Conservation (phyloP, 2,797 vertebrate genomes). For the Oreochromis mossambicus region DNA sequence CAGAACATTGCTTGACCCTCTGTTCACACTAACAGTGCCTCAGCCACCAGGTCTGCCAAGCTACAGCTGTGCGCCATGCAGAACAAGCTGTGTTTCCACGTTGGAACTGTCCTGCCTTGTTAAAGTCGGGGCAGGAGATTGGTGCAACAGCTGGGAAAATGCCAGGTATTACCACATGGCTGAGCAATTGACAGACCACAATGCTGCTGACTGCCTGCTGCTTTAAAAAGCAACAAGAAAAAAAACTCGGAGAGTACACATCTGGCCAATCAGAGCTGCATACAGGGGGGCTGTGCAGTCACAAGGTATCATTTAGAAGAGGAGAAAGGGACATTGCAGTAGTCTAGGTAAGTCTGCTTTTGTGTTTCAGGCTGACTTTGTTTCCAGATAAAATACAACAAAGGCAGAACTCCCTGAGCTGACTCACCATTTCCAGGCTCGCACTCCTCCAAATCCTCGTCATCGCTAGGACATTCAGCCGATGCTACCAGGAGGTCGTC, state of each 20-base stretch:
- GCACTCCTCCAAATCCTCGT: slow-evolving; percentile 94
- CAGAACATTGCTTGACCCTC: slow-evolving; percentile 40
- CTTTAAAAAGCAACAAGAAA: slow-evolving; percentile 15
- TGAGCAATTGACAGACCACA: slow-evolving; percentile 9
- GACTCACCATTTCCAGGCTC: slow-evolving; percentile 93
- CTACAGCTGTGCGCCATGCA: slow-evolving; percentile 21
- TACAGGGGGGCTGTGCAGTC: slow-evolving; percentile 29
- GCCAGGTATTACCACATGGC: slow-evolving; percentile 30
- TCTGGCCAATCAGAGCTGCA: slow-evolving; percentile 64
- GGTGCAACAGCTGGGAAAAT: slow-evolving; percentile 45
- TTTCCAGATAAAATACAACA: slow-evolving; percentile 10
- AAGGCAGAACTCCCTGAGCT: slow-evolving; percentile 61
- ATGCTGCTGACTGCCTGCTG: slow-evolving; percentile 11
- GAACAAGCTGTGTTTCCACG: slow-evolving; percentile 28
- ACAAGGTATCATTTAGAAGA: neutral
- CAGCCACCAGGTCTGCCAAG: neutral
- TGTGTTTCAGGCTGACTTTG: neutral
- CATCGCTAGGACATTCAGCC: slow-evolving; percentile 90
- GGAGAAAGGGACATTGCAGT: neutral
- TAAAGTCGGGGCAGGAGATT: slow-evolving; percentile 31
- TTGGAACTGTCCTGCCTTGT: slow-evolving; percentile 41
- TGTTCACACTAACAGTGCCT: slow-evolving; percentile 29
- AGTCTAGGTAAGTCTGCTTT: neutral
- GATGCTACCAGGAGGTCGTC: slow-evolving; percentile 91
- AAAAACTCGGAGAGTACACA: neutral